A percentile compares a stretch with the other conserved stretches of the same genome.
These are phyloP conservation scores for Triops longicaudatus DNA, from an alignment of 1,140 invertebrate species.

Conservation along the genomic window DNA sequence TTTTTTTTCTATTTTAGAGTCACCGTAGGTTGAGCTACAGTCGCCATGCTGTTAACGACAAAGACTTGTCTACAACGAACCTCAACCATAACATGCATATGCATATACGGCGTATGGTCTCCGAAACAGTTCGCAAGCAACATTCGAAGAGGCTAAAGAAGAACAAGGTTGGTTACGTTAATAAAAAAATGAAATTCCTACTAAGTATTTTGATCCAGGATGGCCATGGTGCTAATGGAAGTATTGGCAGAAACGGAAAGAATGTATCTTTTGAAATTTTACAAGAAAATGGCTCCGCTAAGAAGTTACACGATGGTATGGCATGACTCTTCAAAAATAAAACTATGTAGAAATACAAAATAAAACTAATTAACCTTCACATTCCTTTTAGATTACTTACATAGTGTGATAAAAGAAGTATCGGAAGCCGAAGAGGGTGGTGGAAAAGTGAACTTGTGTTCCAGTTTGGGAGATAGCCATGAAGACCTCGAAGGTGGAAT, in stretches of 20 bases:
- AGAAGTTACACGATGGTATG: slow-evolving; percentile 31
- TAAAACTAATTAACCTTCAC: background rate
- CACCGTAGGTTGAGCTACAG: slow-evolving; percentile 74
- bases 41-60: slow-evolving; percentile 77
- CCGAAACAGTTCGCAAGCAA: slow-evolving; percentile 64
- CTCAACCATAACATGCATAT: slow-evolving; percentile 75
- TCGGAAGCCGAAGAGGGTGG: slow-evolving; percentile 24
- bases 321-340: background rate
- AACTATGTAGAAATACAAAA: background rate
- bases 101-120: slow-evolving; percentile 76
- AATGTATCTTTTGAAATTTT: slow-evolving; percentile 26
- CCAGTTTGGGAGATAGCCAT: slow-evolving; percentile 33
- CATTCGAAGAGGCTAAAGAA: slow-evolving; percentile 70
- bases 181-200: slow-evolving; percentile 25
- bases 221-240: slow-evolving; percentile 20
- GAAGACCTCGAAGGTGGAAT: slow-evolving; percentile 75
- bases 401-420: slow-evolving; percentile 63
- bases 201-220: background rate
- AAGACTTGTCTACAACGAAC: slow-evolving; percentile 61
- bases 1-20: slow-evolving; percentile 25
- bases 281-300: slow-evolving; percentile 29
- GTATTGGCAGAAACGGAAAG: slow-evolving; percentile 22
- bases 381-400: slow-evolving; percentile 59
- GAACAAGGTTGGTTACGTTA: slow-evolving; percentile 46
- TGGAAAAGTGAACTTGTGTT: slow-evolving; percentile 17